phyloP scores from a whole-genome alignment of 2,113 vertebrate genomes.

The Ictalurus furcatus region DNA sequence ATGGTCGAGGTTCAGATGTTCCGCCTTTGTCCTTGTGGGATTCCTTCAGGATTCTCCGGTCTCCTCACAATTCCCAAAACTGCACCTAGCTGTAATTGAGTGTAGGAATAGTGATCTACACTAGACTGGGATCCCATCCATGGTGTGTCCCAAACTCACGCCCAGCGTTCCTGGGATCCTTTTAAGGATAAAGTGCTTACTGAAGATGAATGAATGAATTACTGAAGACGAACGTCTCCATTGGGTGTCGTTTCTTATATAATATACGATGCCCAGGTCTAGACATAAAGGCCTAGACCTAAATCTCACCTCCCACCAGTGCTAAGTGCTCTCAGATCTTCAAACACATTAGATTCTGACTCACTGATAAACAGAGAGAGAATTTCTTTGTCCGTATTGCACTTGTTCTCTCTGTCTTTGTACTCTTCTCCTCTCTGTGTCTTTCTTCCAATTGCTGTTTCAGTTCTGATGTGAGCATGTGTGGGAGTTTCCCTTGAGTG shows the following conservation, averaged over 20 bases:
- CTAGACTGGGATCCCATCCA: background rate
- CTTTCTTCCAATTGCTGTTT: slow-evolving; percentile 10
- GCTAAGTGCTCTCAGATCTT: slow-evolving; percentile 13
- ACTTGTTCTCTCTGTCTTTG: background rate
- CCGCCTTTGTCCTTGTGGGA: background rate
- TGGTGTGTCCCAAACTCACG: background rate
- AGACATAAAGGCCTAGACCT: background rate
- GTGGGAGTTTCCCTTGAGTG: slow-evolving; percentile 40
- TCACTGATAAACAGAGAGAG: background rate
- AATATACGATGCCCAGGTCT: background rate
- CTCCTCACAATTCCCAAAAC: background rate
- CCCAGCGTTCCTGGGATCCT: background rate
- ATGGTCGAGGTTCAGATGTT: background rate
- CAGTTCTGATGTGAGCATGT: slow-evolving; percentile 40
- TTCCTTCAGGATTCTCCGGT: background rate
- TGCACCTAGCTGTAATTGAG: background rate
- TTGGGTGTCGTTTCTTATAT: background rate
- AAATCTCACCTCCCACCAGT: background rate
- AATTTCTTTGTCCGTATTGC: background rate
- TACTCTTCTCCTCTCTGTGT: background rate
- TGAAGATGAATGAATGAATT: background rate
- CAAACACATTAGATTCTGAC: slow-evolving; percentile 3
- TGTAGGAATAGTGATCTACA: background rate
- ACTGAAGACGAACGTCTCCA: background rate
- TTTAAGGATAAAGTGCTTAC: background rate